These are phyloP conservation scores for Cottus gobio DNA, from an alignment of 2,113 vertebrate species.

Conservation along the genomic window DNA sequence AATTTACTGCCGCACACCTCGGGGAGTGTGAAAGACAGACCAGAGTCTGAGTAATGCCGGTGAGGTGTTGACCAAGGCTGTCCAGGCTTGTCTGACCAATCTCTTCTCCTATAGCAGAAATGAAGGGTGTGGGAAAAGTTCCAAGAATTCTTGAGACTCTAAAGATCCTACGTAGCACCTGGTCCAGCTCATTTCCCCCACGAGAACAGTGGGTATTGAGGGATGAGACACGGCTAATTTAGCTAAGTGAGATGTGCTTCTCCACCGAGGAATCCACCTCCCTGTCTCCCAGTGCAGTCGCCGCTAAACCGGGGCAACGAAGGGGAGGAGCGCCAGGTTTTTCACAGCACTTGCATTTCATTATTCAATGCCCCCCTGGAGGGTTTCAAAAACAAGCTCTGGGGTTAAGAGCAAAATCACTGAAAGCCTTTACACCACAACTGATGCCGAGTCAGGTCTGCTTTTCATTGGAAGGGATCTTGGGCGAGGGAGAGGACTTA, in stretches of 20 bases:
- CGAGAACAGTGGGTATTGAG: slow-evolving; percentile 75
- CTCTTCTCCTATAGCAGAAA: slow-evolving; percentile 67
- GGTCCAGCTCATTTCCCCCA: slow-evolving; percentile 47
- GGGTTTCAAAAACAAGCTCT: slow-evolving; percentile 66
- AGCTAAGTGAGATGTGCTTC: slow-evolving; percentile 70
- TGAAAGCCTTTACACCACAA: slow-evolving; percentile 71
- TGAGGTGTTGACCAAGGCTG: slow-evolving; percentile 59
- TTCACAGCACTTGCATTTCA: slow-evolving; percentile 68
- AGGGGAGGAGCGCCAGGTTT: slow-evolving; percentile 41
- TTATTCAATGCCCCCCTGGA: slow-evolving; percentile 69
- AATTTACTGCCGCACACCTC: slow-evolving; percentile 37
- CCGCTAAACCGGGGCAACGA: slow-evolving; percentile 25
- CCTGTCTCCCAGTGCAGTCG: slow-evolving; percentile 12
- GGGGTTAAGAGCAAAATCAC: slow-evolving; percentile 71
- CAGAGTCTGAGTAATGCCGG: slow-evolving; percentile 12
- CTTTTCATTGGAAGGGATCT: slow-evolving; percentile 70
- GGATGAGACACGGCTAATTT: slow-evolving; percentile 79
- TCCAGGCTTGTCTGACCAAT: slow-evolving; percentile 55
- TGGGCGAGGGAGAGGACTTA: slow-evolving; percentile 51
- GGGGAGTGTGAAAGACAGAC: slow-evolving; percentile 26
- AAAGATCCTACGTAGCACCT: slow-evolving; percentile 49
- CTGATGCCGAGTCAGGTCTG: slow-evolving; percentile 66
- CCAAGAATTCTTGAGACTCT: slow-evolving; percentile 25
- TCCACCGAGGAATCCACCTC: slow-evolving; percentile 36
- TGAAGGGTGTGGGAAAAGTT: slow-evolving; percentile 47